phyloP scores from a whole-genome alignment of 1,140 invertebrate species.

The Drosophila nikananu region DNA sequence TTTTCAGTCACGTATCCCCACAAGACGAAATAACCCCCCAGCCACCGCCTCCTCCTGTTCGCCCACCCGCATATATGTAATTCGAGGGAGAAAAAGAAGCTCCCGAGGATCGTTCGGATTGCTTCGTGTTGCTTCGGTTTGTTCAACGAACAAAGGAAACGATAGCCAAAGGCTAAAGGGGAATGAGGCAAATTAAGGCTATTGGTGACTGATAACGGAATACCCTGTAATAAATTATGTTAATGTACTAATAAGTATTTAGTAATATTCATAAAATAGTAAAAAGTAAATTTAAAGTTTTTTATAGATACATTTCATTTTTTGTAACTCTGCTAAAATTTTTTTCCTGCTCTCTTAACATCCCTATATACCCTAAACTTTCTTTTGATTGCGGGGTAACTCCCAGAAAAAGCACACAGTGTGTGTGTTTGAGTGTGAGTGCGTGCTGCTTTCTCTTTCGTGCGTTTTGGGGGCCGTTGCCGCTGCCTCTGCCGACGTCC shows the following conservation, averaged over 20 bases:
- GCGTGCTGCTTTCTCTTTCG: conserved; percentile 70
- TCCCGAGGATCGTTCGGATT: conserved; percentile 35
- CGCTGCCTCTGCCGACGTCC: conserved; percentile 29
- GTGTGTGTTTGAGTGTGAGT: conserved; percentile 9
- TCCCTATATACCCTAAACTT: conserved; percentile 12
- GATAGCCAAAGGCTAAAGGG: conserved; percentile 22
- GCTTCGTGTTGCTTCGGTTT: not conserved
- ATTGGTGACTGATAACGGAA: not conserved
- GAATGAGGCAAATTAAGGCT: not conserved
- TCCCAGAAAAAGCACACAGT: conserved; percentile 56
- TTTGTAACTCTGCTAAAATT: not conserved
- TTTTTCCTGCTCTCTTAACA: too few species aligned
- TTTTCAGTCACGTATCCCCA: conserved; percentile 30
- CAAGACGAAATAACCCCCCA: conserved; percentile 4
- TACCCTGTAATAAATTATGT: conserved; percentile 17
- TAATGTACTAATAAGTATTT: not conserved
- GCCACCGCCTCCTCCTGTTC: not conserved
- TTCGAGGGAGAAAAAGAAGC: not conserved
- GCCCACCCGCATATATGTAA: not conserved
- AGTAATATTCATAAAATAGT: not conserved
- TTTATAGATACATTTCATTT: not conserved
- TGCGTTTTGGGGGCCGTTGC: conserved; percentile 52
- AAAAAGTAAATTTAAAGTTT: not conserved
- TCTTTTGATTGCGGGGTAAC: conserved; percentile 26
- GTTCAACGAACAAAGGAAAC: conserved; percentile 35